Evolutionary conservation across 2,113 vertebrate genomes (phyloP).

Genomic region (Trochalopteron elliotii): DNA sequence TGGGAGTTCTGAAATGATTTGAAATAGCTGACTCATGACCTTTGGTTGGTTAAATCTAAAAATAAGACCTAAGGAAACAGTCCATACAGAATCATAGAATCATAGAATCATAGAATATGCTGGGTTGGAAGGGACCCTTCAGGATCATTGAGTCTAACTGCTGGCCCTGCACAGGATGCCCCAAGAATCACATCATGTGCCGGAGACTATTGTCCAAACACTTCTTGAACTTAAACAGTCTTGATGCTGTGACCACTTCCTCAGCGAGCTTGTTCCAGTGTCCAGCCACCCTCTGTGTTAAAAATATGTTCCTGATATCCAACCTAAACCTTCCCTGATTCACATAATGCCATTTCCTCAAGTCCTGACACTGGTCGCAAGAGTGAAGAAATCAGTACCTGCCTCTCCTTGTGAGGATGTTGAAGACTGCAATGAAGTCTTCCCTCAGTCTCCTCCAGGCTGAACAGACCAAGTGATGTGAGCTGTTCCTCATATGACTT

Average conservation of each 20-base stretch:
- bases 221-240: background rate
- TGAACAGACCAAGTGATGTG: background rate
- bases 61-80: background rate
- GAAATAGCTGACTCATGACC: background rate
- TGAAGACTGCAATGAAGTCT: background rate
- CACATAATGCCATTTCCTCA: accelerated
- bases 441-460: background rate
- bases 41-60: background rate
- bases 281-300: background rate
- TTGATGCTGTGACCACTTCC: background rate
- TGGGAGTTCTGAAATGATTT: background rate
- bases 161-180: no score
- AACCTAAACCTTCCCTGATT: background rate
- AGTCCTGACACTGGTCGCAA: background rate
- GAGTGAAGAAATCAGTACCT: background rate
- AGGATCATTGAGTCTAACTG: background rate
- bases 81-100: background rate
- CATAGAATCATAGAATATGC: background rate
- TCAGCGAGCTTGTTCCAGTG: background rate
- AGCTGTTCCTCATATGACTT: background rate
- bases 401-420: background rate
- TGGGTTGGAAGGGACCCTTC: background rate
- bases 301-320: background rate
- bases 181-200: background rate
- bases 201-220: background rate